phyloP scores from a whole-genome alignment of 2,113 vertebrate genomes.

The Nycticryphes semicollaris region DNA sequence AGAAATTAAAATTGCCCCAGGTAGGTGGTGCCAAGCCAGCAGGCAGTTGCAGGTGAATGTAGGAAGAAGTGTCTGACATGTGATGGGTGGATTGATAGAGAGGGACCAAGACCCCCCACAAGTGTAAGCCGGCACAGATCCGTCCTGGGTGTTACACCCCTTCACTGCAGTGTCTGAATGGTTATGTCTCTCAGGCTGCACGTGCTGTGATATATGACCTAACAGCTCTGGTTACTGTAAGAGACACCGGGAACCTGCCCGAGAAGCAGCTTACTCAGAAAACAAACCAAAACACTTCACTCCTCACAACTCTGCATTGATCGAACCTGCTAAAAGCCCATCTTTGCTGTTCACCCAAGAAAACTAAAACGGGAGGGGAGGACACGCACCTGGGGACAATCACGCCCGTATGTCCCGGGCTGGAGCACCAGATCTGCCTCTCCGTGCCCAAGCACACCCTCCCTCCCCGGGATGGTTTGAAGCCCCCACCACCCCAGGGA shows the following conservation, averaged over 20 bases:
- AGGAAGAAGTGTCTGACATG: background rate
- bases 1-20: background rate
- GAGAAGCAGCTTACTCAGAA: background rate
- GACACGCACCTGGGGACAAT: no score
- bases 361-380: fast-evolving
- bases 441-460: background rate
- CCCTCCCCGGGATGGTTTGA: background rate
- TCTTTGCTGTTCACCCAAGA: background rate
- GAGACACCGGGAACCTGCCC: background rate
- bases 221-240: background rate
- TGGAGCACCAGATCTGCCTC: background rate
- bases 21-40: background rate
- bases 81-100: background rate
- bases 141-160: background rate
- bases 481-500: background rate
- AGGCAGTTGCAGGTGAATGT: background rate
- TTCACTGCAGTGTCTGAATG: background rate
- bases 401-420: fast-evolving
- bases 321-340: background rate
- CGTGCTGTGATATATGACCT: fast-evolving
- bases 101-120: background rate
- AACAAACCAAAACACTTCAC: background rate
- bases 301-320: background rate
- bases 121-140: background rate
- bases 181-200: fast-evolving